Conservation (phyloP, 1,140 invertebrate genomes). For the Helicorthomorpha holstii region DNA sequence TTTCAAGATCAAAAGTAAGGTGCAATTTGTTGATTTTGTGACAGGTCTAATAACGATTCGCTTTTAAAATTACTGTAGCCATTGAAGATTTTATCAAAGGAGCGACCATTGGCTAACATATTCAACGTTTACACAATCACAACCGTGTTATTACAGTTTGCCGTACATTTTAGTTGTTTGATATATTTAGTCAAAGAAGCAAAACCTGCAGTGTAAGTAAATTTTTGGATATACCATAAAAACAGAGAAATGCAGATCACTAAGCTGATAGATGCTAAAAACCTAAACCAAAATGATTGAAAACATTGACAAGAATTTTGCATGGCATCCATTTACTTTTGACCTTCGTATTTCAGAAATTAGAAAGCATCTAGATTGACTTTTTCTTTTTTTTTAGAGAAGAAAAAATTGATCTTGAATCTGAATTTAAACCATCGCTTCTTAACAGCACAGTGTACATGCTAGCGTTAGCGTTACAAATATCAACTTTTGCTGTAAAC, state of each 20-base stretch:
- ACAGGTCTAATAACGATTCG: neutral
- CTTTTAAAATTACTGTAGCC: conserved; percentile 41
- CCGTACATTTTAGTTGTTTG: conserved; percentile 81
- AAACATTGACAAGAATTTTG: too few species aligned
- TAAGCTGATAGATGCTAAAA: too few species aligned
- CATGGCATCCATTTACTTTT: too few species aligned
- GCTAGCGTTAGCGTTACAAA: conserved; percentile 90
- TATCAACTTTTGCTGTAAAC: conserved; percentile 97
- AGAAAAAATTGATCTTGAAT: conserved; percentile 49
- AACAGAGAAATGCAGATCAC: too few species aligned
- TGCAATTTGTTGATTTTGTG: neutral
- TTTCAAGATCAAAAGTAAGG: conserved; percentile 86
- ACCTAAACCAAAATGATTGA: too few species aligned
- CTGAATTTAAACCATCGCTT: conserved; percentile 78
- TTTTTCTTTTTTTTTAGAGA: conserved; percentile 12
- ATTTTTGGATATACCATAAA: too few species aligned
- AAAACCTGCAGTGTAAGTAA: conserved; percentile 18
- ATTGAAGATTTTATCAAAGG: conserved; percentile 74
- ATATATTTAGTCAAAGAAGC: conserved; percentile 77
- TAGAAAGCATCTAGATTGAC: too few species aligned
- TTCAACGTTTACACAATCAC: conserved; percentile 95
- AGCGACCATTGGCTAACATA: conserved; percentile 93
- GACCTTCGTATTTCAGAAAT: neutral
- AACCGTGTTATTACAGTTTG: conserved; percentile 89
- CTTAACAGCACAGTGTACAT: conserved; percentile 97